Evolutionary conservation across 2,797 vertebrate genomes (phyloP).

Genomic region (Phoebastria nigripes): DNA sequence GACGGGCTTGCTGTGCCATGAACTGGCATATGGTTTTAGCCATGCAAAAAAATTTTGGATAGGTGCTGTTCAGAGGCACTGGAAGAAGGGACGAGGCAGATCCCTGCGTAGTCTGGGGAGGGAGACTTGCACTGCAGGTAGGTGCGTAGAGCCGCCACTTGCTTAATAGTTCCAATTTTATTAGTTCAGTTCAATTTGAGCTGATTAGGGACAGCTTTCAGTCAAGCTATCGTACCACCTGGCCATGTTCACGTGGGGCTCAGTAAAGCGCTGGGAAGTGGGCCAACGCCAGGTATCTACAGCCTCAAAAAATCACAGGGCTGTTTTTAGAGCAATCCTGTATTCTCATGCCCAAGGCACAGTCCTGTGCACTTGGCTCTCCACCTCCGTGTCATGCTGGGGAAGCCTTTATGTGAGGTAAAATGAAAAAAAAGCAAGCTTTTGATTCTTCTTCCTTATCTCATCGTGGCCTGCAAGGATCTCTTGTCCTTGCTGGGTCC

Average conservation of each 20-base stretch:
- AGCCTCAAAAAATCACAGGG: neutral
- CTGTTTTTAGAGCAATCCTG: neutral
- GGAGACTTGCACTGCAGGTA: neutral
- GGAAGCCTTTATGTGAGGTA: neutral
- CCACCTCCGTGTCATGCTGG: accelerated
- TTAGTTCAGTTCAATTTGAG: neutral
- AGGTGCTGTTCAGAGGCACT: neutral
- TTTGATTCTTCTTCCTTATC: neutral
- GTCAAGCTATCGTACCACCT: neutral
- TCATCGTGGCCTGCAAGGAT: neutral
- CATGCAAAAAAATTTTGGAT: neutral
- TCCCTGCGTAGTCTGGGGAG: neutral
- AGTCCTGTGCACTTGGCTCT: neutral
- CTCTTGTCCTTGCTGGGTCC: slow-evolving; percentile 32
- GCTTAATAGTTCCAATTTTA: neutral
- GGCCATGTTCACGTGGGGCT: neutral
- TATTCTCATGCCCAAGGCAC: neutral
- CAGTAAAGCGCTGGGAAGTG: neutral
- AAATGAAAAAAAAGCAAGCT: neutral
- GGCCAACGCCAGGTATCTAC: neutral
- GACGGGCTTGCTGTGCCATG: neutral
- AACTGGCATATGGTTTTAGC: neutral
- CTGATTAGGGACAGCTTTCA: neutral
- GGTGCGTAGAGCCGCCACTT: neutral
- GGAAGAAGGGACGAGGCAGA: neutral